A percentile compares a stretch with the other conserved stretches of the same genome.
Evolutionary conservation across 2,113 vertebrate genomes (phyloP).

Genomic region (Riparia riparia): DNA sequence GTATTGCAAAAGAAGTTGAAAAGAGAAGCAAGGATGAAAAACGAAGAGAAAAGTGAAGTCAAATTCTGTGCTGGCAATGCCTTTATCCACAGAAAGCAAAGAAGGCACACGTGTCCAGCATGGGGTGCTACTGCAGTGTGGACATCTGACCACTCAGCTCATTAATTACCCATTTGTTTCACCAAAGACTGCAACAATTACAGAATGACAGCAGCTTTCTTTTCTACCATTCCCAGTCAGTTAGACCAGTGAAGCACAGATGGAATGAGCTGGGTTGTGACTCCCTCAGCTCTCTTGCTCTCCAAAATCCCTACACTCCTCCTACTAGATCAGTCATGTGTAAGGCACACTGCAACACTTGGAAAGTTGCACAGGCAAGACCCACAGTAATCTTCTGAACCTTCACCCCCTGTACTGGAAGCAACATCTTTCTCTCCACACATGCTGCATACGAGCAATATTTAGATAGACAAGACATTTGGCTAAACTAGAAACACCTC

Average conservation of each 20-base stretch:
- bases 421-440: not conserved
- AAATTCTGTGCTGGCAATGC: not conserved
- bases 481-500: not conserved
- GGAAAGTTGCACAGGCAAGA: not conserved
- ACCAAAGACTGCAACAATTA: not conserved
- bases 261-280: not conserved
- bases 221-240: not conserved
- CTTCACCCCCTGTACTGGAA: not conserved
- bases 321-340: not conserved
- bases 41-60: not conserved
- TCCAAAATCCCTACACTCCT: not conserved
- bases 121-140: fast-evolving
- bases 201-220: not conserved
- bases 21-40: not conserved
- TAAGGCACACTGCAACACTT: not conserved
- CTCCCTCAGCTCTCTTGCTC: not conserved
- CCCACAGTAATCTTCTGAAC: not conserved
- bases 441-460: fast-evolving
- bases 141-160: not conserved
- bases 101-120: not conserved
- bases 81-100: not conserved
- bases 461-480: not conserved
- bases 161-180: not conserved
- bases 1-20: not conserved
- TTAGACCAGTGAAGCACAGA: not conserved